Base-by-base conservation (phyloP, 2,888 invertebrate species). In the Mimumesa dahlbomi region DNA sequence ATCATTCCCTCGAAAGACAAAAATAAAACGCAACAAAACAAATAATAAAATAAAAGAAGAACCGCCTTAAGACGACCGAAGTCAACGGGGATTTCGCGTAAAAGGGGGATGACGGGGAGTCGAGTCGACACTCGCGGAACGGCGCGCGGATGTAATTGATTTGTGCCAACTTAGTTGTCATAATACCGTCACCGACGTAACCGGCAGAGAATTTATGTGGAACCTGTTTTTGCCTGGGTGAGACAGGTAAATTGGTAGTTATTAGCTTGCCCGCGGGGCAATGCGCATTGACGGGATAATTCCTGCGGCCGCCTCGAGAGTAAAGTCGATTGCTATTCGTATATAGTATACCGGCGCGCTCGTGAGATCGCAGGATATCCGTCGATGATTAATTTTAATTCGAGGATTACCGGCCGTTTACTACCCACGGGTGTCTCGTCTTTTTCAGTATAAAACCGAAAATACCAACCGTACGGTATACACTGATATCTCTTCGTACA, bases 231-330 rank as follows among this genome's bases (percentile, higher is more conserved):
- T 58, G 64, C 59, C 53, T 36, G 57, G 64, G 59, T 68, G 79
- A 76, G 85, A 85, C 86, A 82, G 77, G 83, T 84, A 85, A 87
- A 87, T 86, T 85, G 83, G 76, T 82, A 82, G 82, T 84, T 85
- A 85, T 85, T 85, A 86, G 77, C 76, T 65, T 76, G 72, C 75
- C 82, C 79, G 77, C 77, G 67, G 78, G 82, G 64, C 75, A 64
- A 71, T 68, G 68, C 48, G 62, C 74, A 76, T 75, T 70, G 77
- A 77, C 64, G 68, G 66, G 68, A 73, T 75, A 78, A 78, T 75
- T 76, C 42, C 45, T 43, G 38, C 21, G 40, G 49, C 53, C 54
- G 48, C 49, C 46, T 58, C 42, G 52, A 29, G 45, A 52, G 65
- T 46, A 18, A 29, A 52, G 46, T 50, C 52, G 50, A 46, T n/a